Conservation (phyloP, 2,888 invertebrate species). For the Machimus rusticus region DNA sequence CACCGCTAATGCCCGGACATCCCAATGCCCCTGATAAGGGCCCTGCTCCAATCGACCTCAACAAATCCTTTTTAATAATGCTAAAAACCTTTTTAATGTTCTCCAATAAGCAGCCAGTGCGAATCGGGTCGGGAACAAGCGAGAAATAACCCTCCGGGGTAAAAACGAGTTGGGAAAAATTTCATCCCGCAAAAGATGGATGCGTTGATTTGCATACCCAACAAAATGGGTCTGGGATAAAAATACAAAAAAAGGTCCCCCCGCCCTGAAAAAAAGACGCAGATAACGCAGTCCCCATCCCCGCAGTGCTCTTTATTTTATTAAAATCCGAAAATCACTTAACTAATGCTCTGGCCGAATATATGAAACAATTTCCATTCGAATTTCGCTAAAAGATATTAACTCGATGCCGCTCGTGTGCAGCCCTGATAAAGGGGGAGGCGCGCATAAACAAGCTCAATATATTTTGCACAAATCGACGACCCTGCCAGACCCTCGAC, state of each 20-base stretch:
- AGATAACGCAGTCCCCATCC: conserved; percentile 5
- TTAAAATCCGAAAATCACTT: conserved; percentile 47
- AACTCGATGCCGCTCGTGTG: background rate
- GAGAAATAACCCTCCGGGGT: background rate
- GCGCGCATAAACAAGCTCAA: conserved; percentile 4
- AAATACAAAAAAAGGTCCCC: background rate
- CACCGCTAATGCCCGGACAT: background rate
- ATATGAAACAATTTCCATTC: conserved; percentile 24
- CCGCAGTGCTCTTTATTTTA: conserved; percentile 45
- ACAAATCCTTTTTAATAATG: conserved; percentile 25
- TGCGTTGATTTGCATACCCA: conserved; percentile 36
- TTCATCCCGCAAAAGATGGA: conserved; percentile 19
- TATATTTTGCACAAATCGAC: conserved; percentile 13
- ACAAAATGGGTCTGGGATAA: background rate
- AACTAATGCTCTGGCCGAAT: conserved; percentile 43
- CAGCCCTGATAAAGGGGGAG: conserved; percentile 22
- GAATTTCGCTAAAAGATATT: conserved; percentile 35
- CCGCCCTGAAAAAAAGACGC: background rate
- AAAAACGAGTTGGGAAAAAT: conserved; percentile 12
- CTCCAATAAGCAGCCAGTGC: conserved; percentile 4
- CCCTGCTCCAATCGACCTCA: background rate
- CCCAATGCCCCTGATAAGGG: background rate
- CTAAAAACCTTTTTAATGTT: conserved; percentile 14
- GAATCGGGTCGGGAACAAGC: background rate
- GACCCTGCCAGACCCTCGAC: background rate